These are phyloP conservation scores for Nautilus pompilius DNA, from an alignment of 1,140 invertebrate genomes.

Conservation along the genomic window DNA sequence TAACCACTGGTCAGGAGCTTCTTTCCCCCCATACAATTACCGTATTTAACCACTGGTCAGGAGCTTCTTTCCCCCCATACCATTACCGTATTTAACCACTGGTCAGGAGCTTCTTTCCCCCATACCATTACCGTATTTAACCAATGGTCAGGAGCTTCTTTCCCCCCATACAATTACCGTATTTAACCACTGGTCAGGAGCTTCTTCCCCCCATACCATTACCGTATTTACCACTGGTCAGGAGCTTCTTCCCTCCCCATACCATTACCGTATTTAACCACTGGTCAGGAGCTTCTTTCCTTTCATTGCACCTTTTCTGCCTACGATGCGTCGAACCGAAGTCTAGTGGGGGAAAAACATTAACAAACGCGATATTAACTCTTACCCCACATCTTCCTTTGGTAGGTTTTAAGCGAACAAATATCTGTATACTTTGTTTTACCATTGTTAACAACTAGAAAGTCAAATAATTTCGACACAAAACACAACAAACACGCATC, in stretches of 20 bases:
- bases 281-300: background rate
- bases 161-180: background rate
- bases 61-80: no score
- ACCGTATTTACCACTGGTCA: background rate
- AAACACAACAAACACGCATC: background rate
- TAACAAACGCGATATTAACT: background rate
- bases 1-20: background rate
- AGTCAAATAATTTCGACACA: background rate
- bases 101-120: background rate
- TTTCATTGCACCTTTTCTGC: background rate
- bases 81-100: background rate
- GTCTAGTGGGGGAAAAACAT: background rate
- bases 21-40: background rate
- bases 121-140: no score
- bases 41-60: background rate
- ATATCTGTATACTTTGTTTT: constrained; percentile 56
- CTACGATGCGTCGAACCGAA: background rate
- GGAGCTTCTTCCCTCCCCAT: background rate
- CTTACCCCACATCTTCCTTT: constrained; percentile 49
- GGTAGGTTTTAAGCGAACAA: constrained; percentile 51
- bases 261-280: background rate
- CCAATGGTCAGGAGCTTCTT: no score
- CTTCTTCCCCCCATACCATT: background rate
- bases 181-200: background rate
- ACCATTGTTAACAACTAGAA: constrained; percentile 37